Base-by-base conservation (phyloP, 92 coral and sea anemone genomes). In the Porites divaricata region DNA sequence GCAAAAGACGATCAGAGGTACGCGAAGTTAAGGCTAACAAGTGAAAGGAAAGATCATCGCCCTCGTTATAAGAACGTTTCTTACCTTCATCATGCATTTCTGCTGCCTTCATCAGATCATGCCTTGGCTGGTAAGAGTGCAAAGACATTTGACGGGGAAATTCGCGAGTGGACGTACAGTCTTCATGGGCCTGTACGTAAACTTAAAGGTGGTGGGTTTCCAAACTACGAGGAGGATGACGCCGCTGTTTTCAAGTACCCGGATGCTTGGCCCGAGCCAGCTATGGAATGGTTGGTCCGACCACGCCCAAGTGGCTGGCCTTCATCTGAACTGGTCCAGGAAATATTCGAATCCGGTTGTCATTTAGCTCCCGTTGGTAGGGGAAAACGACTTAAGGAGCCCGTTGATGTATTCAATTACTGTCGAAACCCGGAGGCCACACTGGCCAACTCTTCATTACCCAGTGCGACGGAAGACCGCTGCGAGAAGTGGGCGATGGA, bases 241-340 rank as follows among this genome's bases (percentile, higher is more conserved):
- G 80, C 93, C 0, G 61, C 35, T 2, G 98, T 92, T 51, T 94
- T 94, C 75, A 84, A 77, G 81, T 94, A 89, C 66, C 98, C 98
- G 2, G 65, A 41, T 12, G 90, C 92, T 11, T 94, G 98, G 95
- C 98, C 95, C 52, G 95, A 87, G 66, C 81, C 86, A 9, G 98
- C 98, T 10, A 94, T 92, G 95, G 93, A 94, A 35, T 94, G 95
- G 98, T 51, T 94, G 84, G 80, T 86, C 63, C 95, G 95, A 52
- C 83, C 84, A 7, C 98, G 98, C 61, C 67, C 79, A 48, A 88
- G 83, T 59, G 85, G 90, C 50, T 94, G 98, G 98, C 98, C 98
- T 15, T 92, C 98, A 35, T 85, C 93, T 65, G 93, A 86, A 14
- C 84, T 94, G 17, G 86, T 94, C 12, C 91, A 92, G 75, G 95